Percentiles rank a stretch among this genome's conserved stretches.
Evolutionary conservation across 2,797 vertebrate species (phyloP).

Genomic region (Varecia variegata): DNA sequence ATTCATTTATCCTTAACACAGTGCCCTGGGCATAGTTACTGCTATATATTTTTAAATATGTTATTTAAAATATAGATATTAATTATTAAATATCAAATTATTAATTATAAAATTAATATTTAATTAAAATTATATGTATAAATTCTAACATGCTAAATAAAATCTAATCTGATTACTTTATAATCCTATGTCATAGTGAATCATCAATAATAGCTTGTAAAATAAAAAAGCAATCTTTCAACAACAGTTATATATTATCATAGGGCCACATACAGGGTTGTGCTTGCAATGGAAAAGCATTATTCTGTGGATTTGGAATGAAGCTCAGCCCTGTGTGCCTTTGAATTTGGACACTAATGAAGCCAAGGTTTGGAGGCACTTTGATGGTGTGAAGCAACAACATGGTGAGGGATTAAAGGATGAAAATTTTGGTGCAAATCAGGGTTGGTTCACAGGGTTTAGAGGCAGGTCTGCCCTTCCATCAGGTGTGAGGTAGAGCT

Average conservation of each 20-base stretch:
- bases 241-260: conserved; percentile 1
- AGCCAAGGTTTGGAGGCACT: conserved; percentile 37
- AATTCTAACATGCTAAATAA: conserved; percentile 5
- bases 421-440: conserved; percentile 34
- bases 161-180: background rate
- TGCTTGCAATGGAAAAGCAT: background rate
- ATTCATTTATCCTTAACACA: background rate
- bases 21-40: background rate
- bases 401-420: conserved; percentile 37
- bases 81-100: too few species aligned
- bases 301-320: conserved; percentile 47
- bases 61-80: too few species aligned
- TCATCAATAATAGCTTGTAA: conserved; percentile 3
- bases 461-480: background rate
- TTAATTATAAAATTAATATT: background rate
- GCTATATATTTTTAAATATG: background rate
- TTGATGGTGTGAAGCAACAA: conserved; percentile 31
- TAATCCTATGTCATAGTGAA: background rate
- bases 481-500: background rate
- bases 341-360: conserved; percentile 40
- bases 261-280: background rate
- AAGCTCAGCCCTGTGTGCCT: background rate
- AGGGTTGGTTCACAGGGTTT: conserved; percentile 16
- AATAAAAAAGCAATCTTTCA: conserved; percentile 3
- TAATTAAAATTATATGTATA: conserved; percentile 27